Evolutionary conservation across 2,888 invertebrate genomes (phyloP).

Genomic region (Noctua fimbriata): DNA sequence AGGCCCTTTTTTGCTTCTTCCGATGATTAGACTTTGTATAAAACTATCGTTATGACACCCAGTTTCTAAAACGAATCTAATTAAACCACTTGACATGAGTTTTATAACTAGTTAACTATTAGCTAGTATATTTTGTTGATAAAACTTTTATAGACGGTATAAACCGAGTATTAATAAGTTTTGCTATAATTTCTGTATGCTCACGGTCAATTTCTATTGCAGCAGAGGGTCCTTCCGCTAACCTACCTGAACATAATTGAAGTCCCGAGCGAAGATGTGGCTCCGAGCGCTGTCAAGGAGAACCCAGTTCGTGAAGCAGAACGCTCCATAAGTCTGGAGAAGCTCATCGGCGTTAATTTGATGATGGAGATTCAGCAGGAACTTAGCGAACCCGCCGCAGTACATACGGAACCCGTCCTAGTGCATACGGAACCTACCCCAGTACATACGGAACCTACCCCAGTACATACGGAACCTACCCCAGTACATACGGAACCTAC

Average conservation of each 20-base stretch:
- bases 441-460: background rate
- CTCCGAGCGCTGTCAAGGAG: constrained; percentile 67
- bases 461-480: background rate
- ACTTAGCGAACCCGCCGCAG: background rate
- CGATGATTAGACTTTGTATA: background rate
- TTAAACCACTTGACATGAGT: background rate
- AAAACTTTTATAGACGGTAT: background rate
- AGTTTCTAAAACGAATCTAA: background rate
- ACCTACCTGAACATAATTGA: constrained; percentile 79
- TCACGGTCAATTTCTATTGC: constrained; percentile 65
- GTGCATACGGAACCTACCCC: background rate
- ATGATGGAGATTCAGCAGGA: constrained; percentile 63
- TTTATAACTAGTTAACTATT: background rate
- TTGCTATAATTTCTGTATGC: background rate
- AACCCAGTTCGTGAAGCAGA: constrained; percentile 84
- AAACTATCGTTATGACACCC: background rate
- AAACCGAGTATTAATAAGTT: background rate
- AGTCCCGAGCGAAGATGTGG: constrained; percentile 71
- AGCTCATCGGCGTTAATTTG: constrained; percentile 78
- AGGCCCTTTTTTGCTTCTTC: background rate
- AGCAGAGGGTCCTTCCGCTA: constrained; percentile 84
- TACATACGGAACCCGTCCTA: background rate
- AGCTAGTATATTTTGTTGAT: background rate
- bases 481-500: background rate
- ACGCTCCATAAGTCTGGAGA: constrained; percentile 84